Evolutionary conservation across 2,113 vertebrate species (phyloP).

Genomic region (Calypte anna): DNA sequence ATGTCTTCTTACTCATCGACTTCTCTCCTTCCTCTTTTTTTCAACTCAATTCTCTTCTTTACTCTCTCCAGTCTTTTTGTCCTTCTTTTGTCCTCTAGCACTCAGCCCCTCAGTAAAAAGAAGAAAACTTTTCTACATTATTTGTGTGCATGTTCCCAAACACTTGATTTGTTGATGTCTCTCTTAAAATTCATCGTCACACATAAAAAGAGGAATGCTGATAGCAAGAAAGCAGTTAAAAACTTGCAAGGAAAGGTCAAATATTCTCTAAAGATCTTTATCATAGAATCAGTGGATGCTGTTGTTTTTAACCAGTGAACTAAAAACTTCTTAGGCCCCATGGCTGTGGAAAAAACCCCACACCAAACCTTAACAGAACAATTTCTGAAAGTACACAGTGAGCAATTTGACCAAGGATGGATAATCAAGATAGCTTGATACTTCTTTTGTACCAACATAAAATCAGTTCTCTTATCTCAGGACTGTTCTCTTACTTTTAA

Average conservation of each 20-base stretch:
- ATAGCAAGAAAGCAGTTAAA: neutral
- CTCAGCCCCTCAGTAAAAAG: neutral
- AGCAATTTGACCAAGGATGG: neutral
- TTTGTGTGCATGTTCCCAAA: neutral
- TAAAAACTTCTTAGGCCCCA: neutral
- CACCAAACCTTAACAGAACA: neutral
- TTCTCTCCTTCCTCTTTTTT: neutral
- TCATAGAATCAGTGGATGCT: neutral
- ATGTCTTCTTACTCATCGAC: neutral
- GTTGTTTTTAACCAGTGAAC: neutral
- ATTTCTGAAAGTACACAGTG: neutral
- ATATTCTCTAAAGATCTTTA: neutral
- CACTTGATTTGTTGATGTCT: neutral
- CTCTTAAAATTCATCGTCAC: neutral
- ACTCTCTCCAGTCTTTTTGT: neutral
- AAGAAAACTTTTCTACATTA: neutral
- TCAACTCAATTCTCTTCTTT: neutral
- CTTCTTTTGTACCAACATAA: neutral
- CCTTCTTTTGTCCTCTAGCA: neutral
- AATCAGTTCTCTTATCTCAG: neutral
- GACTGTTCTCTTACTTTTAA: slow-evolving; percentile 12
- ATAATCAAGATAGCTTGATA: neutral
- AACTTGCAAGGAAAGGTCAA: neutral
- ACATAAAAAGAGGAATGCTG: neutral
- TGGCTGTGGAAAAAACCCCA: neutral